These are phyloP conservation scores for Dinothrombium tinctorium DNA, from an alignment of 1,140 invertebrate species.

Conservation along the genomic window DNA sequence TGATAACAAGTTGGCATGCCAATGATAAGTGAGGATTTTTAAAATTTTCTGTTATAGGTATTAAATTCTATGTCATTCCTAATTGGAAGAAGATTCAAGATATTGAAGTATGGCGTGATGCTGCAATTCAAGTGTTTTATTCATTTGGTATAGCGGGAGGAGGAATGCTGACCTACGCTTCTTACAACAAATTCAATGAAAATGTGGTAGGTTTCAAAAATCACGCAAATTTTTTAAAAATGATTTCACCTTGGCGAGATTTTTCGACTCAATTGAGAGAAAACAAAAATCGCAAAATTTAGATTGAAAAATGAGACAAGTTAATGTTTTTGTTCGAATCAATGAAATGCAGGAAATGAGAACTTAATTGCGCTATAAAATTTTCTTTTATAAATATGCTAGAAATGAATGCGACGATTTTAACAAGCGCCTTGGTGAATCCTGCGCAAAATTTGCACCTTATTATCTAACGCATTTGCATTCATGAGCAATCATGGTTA, in stretches of 20 bases:
- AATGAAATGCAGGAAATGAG: no score
- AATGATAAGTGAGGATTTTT: no score
- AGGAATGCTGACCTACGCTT: conserved; percentile 18
- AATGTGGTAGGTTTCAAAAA: conserved; percentile 20
- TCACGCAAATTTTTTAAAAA: background rate
- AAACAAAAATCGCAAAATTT: no score
- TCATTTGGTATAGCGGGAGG: conserved; percentile 27
- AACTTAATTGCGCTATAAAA: no score
- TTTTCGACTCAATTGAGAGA: conserved; percentile 14
- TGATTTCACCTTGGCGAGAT: conserved; percentile 21
- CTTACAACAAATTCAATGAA: conserved; percentile 19
- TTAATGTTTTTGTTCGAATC: no score
- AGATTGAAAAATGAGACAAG: no score
- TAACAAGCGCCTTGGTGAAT: no score
- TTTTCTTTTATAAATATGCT: no score
- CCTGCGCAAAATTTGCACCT: no score
- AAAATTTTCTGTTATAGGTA: conserved; percentile 19
- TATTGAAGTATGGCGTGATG: conserved; percentile 5
- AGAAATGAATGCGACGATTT: no score
- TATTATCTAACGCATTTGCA: no score
- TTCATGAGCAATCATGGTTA: no score
- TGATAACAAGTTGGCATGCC: conserved; percentile 20
- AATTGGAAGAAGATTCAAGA: conserved; percentile 20
- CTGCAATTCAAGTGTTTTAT: conserved; percentile 20
- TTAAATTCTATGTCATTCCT: conserved; percentile 32